phyloP scores from a whole-genome alignment of 2,797 vertebrate genomes.

The Eulemur albifrons region DNA sequence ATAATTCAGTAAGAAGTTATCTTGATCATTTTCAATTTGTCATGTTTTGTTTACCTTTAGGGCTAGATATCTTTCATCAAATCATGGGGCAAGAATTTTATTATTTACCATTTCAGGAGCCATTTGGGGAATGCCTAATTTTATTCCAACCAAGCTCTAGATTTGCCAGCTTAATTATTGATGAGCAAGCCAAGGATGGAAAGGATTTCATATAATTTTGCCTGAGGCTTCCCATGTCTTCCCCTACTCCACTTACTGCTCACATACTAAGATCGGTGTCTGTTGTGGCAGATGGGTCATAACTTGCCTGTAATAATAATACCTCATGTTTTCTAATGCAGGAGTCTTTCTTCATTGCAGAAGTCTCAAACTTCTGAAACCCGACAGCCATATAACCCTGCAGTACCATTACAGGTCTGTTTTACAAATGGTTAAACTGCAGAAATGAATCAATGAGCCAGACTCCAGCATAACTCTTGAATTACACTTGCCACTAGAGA shows the following conservation, averaged over 20 bases:
- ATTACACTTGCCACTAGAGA: neutral
- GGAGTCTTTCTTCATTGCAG: neutral
- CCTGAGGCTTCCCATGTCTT: slow-evolving; percentile 20
- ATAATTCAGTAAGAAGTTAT: neutral
- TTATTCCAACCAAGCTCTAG: slow-evolving; percentile 48
- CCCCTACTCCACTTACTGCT: neutral
- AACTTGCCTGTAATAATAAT: slow-evolving; percentile 13
- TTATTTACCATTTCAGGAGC: slow-evolving; percentile 28
- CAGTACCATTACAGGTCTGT: neutral
- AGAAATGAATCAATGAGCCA: slow-evolving; percentile 7
- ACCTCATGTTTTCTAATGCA: neutral
- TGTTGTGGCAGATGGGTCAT: neutral
- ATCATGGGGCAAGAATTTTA: neutral
- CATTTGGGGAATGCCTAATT: slow-evolving; percentile 48
- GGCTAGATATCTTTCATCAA: neutral
- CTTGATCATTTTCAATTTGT: neutral
- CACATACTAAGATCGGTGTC: neutral
- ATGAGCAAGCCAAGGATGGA: slow-evolving; percentile 20
- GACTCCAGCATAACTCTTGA: neutral
- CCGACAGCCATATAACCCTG: neutral
- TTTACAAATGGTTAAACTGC: slow-evolving; percentile 16
- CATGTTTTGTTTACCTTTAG: slow-evolving; percentile 37
- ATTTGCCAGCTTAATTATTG: slow-evolving; percentile 66
- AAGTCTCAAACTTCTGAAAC: slow-evolving; percentile 34
- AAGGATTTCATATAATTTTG: slow-evolving; percentile 44